A percentile compares a stretch with the other conserved stretches of the same genome.
Evolutionary conservation across 2,797 vertebrate species (phyloP).

Genomic region (Emys orbicularis): DNA sequence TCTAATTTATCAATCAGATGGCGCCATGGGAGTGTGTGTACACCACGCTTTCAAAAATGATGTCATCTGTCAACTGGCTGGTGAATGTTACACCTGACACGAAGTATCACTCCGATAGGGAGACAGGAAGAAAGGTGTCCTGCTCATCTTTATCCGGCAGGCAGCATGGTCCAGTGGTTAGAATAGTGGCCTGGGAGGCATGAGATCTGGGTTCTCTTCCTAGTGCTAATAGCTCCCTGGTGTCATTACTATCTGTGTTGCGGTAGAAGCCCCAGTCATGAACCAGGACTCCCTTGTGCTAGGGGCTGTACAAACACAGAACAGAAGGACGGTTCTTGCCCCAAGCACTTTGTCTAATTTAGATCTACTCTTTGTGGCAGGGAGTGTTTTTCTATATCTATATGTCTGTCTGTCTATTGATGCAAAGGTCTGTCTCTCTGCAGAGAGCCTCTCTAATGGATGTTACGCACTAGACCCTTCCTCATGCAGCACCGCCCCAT

Average conservation of each 20-base stretch:
- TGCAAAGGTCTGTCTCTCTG: not conserved
- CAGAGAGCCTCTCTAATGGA: not conserved
- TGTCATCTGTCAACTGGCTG: slow-evolving; percentile 73
- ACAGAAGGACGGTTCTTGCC: not conserved
- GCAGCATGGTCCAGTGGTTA: not conserved
- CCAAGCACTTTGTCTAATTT: not conserved
- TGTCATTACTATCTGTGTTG: not conserved
- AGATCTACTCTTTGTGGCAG: not conserved
- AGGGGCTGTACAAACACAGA: not conserved
- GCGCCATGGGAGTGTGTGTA: slow-evolving; percentile 60
- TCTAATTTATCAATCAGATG: slow-evolving; percentile 79
- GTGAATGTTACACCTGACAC: not conserved
- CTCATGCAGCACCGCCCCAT: not conserved
- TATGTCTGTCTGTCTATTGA: not conserved
- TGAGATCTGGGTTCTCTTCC: not conserved
- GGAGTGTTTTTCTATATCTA: not conserved
- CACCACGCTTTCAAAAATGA: slow-evolving; percentile 70
- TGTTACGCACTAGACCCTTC: not conserved
- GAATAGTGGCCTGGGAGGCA: not conserved
- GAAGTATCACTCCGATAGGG: not conserved
- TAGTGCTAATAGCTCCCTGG: not conserved
- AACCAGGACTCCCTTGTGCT: not conserved
- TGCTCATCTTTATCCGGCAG: not conserved
- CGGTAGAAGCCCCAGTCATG: not conserved
- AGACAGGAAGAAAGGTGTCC: not conserved